Evolutionary conservation across 1,140 invertebrate species (phyloP), one percentile per base, ranked within the genome.

Genomic region (Drosophila lowei): DNA sequence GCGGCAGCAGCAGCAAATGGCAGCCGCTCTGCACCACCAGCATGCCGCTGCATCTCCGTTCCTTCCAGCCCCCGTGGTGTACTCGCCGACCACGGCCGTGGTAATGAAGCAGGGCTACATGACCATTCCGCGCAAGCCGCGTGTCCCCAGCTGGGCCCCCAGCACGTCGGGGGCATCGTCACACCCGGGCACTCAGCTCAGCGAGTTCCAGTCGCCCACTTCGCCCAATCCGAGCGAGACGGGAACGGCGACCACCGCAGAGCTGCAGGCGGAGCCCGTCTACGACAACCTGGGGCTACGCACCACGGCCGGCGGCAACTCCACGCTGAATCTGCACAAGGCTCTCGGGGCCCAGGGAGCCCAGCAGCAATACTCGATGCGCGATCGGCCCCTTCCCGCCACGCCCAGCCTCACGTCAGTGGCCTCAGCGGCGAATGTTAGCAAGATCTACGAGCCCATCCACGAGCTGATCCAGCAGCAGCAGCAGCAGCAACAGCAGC

Each of bases 251-350:
- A 93, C 92, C 66, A 79, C 92, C 2, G 93, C 93, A 77, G 92
- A 93, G 16, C 54, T 89, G 55, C 80, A 78, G 30, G 92, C 93
- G 21, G 96, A 97, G 80, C 96, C 96, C 0, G 93, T 97, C 3
- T 97, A 97, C 83, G 96, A 97, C 80, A 97, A 97, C 81, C 91
- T 97, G 11, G 97, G 96, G 0, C 91, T 95, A 1, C 93, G 96
- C 49, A 97, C 95, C 1, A 97, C 96, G n/a, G 96, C 95, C 1
- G 95, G 96, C 67, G 96, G 96, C 6, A 97, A 95, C 76, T 97
- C 96, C 0, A 94, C 94, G 2, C 91, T 96, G 3, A 96, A 96
- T 48, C 89, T 97, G 49, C 95, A 95, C 81, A 95, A 95, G 92
- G 53, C 71, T 90, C 44, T 38, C 34, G 49, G 54, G 13, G 50